A percentile compares a stretch with the other conserved stretches of the same genome.
phyloP scores from a whole-genome alignment of 2,113 vertebrate species.

The Rhagologus leucostigma region DNA sequence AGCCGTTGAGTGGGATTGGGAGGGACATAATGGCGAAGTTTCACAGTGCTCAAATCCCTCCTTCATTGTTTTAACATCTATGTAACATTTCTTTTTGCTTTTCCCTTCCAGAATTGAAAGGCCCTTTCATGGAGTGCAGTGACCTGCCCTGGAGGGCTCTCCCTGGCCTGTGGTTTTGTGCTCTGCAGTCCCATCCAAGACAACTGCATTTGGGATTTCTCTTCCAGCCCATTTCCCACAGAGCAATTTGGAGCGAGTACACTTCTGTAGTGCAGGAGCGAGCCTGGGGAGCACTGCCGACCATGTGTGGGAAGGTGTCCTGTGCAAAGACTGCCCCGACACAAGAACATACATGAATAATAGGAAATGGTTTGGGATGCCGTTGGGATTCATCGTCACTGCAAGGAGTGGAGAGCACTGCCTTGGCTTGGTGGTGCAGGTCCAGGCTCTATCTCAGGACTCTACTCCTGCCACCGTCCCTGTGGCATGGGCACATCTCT shows the following conservation, averaged over 20 bases:
- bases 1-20: neutral
- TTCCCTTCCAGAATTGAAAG: neutral
- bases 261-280: neutral
- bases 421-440: neutral
- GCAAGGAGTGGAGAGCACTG: neutral
- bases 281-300: neutral
- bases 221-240: neutral
- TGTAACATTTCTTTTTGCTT: neutral
- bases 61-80: neutral
- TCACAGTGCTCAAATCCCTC: neutral
- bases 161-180: neutral
- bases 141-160: neutral
- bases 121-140: neutral
- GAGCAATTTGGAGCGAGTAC: rapidly evolving
- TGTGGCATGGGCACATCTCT: neutral
- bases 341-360: neutral
- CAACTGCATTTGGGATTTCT: neutral
- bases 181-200: neutral
- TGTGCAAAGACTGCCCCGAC: neutral
- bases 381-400: neutral
- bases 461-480: neutral
- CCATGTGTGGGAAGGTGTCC: neutral
- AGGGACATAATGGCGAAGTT: neutral
- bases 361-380: neutral
- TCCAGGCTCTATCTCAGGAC: neutral